Conservation (phyloP, 2,797 vertebrate species). For the Sarcoramphus papa region DNA sequence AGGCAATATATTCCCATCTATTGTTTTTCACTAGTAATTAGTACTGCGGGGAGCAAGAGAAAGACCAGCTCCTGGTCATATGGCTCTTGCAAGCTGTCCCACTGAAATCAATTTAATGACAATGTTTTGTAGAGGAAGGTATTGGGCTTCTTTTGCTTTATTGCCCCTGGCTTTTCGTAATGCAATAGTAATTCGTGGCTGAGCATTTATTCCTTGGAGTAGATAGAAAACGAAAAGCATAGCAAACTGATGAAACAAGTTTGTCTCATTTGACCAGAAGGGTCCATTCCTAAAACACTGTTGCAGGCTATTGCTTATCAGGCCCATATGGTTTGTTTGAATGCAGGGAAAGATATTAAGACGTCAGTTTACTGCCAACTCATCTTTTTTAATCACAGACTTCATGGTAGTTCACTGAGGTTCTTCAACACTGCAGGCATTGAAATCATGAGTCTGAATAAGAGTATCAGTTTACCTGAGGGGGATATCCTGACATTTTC, state of each 20-base stretch:
- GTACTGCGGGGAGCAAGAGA: neutral
- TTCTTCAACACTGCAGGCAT: neutral
- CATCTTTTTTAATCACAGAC: neutral
- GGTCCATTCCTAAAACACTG: neutral
- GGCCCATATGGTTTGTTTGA: neutral
- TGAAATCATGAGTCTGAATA: neutral
- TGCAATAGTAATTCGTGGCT: neutral
- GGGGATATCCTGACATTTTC: neutral
- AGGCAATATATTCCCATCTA: neutral
- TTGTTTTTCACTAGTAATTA: neutral
- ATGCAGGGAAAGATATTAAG: neutral
- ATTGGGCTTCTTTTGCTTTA: neutral
- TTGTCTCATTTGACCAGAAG: neutral
- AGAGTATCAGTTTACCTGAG: neutral
- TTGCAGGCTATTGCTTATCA: neutral
- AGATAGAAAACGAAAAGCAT: neutral
- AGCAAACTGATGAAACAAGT: neutral
- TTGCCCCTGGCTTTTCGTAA: neutral
- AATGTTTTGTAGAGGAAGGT: neutral
- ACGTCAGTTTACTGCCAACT: neutral
- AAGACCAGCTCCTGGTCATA: neutral
- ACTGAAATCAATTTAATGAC: slow-evolving; percentile 20
- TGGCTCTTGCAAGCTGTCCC: neutral
- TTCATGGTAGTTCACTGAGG: neutral
- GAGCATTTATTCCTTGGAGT: neutral